phyloP scores from a whole-genome alignment of 2,113 vertebrate species.

The Salvelinus alpinus region DNA sequence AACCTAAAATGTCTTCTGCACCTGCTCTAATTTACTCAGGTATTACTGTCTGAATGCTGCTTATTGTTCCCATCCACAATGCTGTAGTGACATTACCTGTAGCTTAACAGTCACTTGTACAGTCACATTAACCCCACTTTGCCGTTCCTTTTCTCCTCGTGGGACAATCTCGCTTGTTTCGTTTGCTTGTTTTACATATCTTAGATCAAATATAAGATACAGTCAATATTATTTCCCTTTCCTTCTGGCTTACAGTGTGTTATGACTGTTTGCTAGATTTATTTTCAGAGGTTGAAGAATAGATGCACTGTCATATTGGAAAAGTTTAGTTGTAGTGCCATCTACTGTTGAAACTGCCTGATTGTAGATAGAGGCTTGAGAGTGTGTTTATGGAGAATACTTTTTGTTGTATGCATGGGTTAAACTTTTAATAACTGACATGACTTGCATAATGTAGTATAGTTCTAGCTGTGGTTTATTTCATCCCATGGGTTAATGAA shows the following conservation, averaged over 20 bases:
- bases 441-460: neutral
- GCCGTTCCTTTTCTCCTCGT: neutral
- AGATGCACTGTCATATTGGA: slow-evolving; percentile 12
- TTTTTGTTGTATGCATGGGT: neutral
- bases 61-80: slow-evolving; percentile 18
- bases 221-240: neutral
- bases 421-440: neutral
- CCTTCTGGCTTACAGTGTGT: neutral
- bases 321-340: slow-evolving; percentile 41
- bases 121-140: slow-evolving; percentile 43
- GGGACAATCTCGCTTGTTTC: slow-evolving; percentile 6
- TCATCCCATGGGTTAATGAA: neutral
- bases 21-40: slow-evolving; percentile 87
- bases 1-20: slow-evolving; percentile 90
- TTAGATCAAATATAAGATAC: neutral
- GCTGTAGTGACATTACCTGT: neutral
- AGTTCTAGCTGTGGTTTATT: neutral
- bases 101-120: neutral
- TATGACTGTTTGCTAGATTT: neutral
- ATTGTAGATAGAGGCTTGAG: neutral
- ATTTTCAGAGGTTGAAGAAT: neutral
- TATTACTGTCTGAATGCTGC: slow-evolving; percentile 64
- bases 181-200: neutral
- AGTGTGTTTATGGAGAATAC: neutral
- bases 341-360: slow-evolving; percentile 48